Conservation (phyloP, 2,888 invertebrate genomes). For the Andrena haemorrhoa region DNA sequence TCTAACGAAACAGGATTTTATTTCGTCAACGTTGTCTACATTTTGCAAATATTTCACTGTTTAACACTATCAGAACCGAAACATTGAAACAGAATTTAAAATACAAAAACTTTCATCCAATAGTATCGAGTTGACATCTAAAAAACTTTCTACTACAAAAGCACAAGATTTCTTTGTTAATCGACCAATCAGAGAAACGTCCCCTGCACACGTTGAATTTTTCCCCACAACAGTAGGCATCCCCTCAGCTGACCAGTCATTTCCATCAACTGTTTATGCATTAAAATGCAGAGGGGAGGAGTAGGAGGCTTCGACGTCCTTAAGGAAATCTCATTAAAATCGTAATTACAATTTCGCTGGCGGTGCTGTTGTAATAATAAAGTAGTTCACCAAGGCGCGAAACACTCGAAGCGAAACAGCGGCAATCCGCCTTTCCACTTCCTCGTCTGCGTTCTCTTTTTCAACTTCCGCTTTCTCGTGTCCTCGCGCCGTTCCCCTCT, state of each 20-base stretch:
- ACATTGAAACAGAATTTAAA: no score
- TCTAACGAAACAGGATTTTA: no score
- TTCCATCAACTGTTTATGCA: slow-evolving; percentile 8
- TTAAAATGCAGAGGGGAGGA: neutral
- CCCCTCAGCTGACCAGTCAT: neutral
- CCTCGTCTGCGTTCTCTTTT: neutral
- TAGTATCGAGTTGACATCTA: neutral
- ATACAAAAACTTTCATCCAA: no score
- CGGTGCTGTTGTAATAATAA: slow-evolving; percentile 37
- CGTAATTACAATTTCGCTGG: slow-evolving; percentile 56
- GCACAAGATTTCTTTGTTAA: neutral
- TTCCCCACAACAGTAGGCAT: neutral
- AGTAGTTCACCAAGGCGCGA: slow-evolving; percentile 25
- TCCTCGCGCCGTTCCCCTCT: neutral
- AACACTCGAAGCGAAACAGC: slow-evolving; percentile 12
- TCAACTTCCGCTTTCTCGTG: neutral
- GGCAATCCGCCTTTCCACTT: slow-evolving; percentile 7
- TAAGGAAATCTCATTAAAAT: slow-evolving; percentile 63
- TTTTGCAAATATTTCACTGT: no score
- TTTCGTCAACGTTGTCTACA: no score
- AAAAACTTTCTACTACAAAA: neutral
- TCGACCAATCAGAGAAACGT: neutral
- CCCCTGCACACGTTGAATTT: slow-evolving; percentile 13
- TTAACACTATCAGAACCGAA: no score
- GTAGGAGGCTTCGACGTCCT: slow-evolving; percentile 19